Evolutionary conservation across 23 tunicate genomes (phyloP), one percentile per base, ranked within the genome.

Genomic region (Botrylloides violaceus): DNA sequence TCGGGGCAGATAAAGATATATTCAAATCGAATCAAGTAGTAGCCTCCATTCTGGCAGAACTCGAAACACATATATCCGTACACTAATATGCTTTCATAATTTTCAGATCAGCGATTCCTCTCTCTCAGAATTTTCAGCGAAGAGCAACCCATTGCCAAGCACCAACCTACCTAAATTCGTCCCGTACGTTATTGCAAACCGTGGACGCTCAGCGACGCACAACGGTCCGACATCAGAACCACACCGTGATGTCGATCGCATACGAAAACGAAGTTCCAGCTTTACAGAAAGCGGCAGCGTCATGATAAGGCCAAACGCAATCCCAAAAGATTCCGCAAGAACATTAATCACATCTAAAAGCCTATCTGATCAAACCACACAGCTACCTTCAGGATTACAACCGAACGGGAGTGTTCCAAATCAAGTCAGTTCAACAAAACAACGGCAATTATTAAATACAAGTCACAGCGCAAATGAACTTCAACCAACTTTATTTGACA

Each of bases 241-340:
- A 0, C 36, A 64, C 12, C 26, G n/a, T 29, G 48, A 32, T 32
- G 49, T 28, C 15, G 77, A 43, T 37, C 64, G 66, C 24, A 35
- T 72, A 28, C 75, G 92, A 18, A 84, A 79, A 47, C 70, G 92
- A 34, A 84, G 92, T 58, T 84, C 92, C 58, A 84, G 92, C 38
- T 78, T 78, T 21, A 84, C 83, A 2, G 92, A 84, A 34, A 24
- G 79, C 59, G 58, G 58, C 49, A 68, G 59, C 31, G 27, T 9
- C 4, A 38, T 68, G 7, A 30, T 24, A 22, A 68, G 37, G 37
- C 58, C 58, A 4, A n/a, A n/a, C n/a, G n/a, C n/a, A n/a, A 30
- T 28, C 19, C 37, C 29, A 19, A 39, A 43, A 23, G 74, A 43
- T 37, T 19, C 32, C 35, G 23, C 4, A 19, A 33, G 70, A 63